Base-by-base conservation (phyloP, 1,140 invertebrate species). In the Danaus plexippus region DNA sequence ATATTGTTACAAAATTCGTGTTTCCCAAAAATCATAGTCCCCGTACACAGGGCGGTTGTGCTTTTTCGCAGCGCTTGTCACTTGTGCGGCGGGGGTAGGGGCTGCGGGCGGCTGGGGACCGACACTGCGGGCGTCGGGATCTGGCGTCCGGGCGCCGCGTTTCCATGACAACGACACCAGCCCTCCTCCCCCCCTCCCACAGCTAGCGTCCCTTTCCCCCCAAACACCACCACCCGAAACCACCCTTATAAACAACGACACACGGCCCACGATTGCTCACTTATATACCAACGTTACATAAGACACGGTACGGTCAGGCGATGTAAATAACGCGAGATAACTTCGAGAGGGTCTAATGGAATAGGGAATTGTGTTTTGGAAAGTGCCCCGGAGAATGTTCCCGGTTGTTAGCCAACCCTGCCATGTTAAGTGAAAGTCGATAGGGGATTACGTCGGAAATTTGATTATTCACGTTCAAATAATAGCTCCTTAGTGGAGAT, bases 101-200 rank as follows among this genome's bases (percentile, higher is more conserved):
- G 15, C 15, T 73, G 87, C 87, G 87, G 85, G 87, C 85, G 88
- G 15, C 15, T 72, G 88, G 88, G 88, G 88, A 79, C 89, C 89
- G 89, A 89, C 89, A 89, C 89, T 81, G 88, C 87, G 82, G 89
- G 89, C 89, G 89, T 89, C 88, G 88, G 78, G 77, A 82, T 85
- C 76, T 76, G 73, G 77, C 80, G 82, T 75, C 84, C 78, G 82
- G 77, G 78, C 75, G 80, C 77, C 77, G 73, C 81, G 89, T 90
- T 83, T 77, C 89, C 88, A 88, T 89, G 85, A 83, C 87, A 77
- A 90, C 89, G 86, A 89, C 89, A 88, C 87, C 86, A 86, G 80
- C 75, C 77, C 80, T 75, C 80, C 78, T 73, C 73, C 69, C 74
- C 74, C 15, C 15, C 15, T 15, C 15, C 15, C 15, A 15, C 15